Base-by-base conservation (phyloP, 2,113 vertebrate species). In the Phylloscopus whistleri region DNA sequence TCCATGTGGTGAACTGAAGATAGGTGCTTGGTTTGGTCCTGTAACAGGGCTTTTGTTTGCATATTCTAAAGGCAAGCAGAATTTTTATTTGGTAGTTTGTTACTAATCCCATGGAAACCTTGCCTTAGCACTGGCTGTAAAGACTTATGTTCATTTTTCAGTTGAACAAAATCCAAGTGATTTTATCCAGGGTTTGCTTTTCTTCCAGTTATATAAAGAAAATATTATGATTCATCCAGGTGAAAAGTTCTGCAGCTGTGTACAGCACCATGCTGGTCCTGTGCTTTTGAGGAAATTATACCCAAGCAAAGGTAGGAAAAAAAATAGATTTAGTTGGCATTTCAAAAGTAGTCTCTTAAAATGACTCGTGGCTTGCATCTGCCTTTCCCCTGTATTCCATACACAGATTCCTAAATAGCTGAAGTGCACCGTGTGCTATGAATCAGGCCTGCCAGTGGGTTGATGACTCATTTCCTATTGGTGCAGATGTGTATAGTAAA, bases 401-500 rank as follows among this genome's bases (percentile, higher is more conserved):
- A 22, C 3, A 0, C 23, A 8, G 59, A 28, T 93, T 93, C 68
- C 91, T 63, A 31, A 90, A 86, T 37, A 83, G 68, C 68, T 2
- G 0, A 11, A 75, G 63, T 8, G 11, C 0, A 0, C 62, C 0
- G 1, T 24, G 80, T 33, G 69, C 93, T 58, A 1, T 76, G 94
- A 86, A 80, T 92, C 70, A 73, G 79, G 63, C 37, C 67, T 90
- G 92, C 74, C 53, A 44, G 70, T 20, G 68, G 10, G 43, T 37
- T 63, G 79, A 28, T 93, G 95, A 95, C 88, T 97, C 95, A 94
- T 67, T 92, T 93, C 95, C 95, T 94, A 62, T 80, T 88, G 96
- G 55, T 94, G 90, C 94, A 92, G 90, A 95, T 93, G 95, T 86
- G 76, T 80, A 49, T 21, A 80, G 88, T 87, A 88, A 90, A 86